phyloP scores from a whole-genome alignment of 2,113 vertebrate species.

The Macheiramphus alcinus region DNA sequence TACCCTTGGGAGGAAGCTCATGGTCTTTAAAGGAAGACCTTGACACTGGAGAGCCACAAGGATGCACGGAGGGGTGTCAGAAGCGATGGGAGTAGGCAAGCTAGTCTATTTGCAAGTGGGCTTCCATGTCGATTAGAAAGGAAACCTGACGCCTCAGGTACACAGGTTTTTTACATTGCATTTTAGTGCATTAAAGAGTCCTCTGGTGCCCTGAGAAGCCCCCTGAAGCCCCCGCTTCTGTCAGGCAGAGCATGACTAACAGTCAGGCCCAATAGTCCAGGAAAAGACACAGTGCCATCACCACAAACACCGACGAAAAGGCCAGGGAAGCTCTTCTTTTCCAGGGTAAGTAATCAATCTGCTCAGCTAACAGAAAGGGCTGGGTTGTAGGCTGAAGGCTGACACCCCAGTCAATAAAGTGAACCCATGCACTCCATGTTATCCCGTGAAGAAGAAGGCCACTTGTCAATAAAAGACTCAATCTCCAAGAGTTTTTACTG shows the following conservation, averaged over 20 bases:
- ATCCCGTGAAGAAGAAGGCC: not conserved
- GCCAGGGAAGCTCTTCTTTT: not conserved
- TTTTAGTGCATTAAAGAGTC: not conserved
- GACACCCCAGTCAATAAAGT: not conserved
- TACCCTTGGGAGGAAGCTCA: not conserved
- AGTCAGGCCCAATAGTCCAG: not conserved
- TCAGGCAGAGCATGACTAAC: not conserved
- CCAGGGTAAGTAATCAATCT: not conserved
- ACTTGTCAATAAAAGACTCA: not conserved
- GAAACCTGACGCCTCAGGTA: not conserved
- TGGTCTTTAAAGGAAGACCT: not conserved
- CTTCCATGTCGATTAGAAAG: not conserved
- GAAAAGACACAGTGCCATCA: not conserved
- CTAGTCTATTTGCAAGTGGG: not conserved
- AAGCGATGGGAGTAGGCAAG: not conserved
- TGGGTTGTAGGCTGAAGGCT: not conserved
- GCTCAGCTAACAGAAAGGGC: not conserved
- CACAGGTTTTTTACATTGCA: not conserved
- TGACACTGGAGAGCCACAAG: not conserved
- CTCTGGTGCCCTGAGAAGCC: not conserved
- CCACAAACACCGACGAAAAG: not conserved
- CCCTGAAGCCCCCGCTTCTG: not conserved
- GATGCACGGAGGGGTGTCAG: not conserved
- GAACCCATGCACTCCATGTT: not conserved
- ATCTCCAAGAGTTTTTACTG: not conserved